These are phyloP conservation scores for Aricia agestis DNA, from an alignment of 1,140 invertebrate species.

Conservation along the genomic window DNA sequence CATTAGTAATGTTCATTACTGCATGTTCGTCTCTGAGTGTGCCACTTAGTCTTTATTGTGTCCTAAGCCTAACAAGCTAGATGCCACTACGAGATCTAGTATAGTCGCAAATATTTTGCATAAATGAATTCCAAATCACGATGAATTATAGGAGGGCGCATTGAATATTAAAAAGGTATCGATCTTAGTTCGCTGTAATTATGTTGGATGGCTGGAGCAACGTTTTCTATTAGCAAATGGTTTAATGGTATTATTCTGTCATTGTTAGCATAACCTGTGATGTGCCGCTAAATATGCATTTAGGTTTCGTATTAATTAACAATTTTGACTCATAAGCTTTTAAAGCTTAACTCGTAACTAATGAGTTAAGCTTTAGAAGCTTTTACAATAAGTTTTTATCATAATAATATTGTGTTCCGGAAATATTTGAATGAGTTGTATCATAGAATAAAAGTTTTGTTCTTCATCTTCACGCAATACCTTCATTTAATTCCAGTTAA, in stretches of 20 bases:
- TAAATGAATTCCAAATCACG: slow-evolving; percentile 57
- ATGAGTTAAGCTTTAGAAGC: no score
- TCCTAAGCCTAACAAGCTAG: slow-evolving; percentile 35
- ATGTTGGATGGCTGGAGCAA: slow-evolving; percentile 28
- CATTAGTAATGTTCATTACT: no score
- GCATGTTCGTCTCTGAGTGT: no score
- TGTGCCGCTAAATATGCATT: slow-evolving; percentile 14
- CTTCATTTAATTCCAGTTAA: no score
- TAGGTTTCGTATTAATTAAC: background rate
- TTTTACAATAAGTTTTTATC: no score
- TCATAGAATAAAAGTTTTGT: no score
- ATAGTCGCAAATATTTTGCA: slow-evolving; percentile 50
- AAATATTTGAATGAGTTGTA: no score
- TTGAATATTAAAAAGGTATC: slow-evolving; percentile 53
- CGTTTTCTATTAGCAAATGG: slow-evolving; percentile 28
- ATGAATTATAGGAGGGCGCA: slow-evolving; percentile 44
- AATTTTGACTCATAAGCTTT: no score
- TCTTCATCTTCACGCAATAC: no score
- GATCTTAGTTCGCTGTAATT: slow-evolving; percentile 38
- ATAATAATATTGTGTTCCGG: no score
- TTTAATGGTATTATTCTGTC: slow-evolving; percentile 9
- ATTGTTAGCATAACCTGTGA: background rate
- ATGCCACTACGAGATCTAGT: slow-evolving; percentile 33
- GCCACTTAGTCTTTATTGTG: slow-evolving; percentile 21
- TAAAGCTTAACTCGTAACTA: no score